Percentiles rank a stretch among this genome's conserved stretches.
Conservation (phyloP, 2,113 vertebrate species). For the Bubalus kerabau region DNA sequence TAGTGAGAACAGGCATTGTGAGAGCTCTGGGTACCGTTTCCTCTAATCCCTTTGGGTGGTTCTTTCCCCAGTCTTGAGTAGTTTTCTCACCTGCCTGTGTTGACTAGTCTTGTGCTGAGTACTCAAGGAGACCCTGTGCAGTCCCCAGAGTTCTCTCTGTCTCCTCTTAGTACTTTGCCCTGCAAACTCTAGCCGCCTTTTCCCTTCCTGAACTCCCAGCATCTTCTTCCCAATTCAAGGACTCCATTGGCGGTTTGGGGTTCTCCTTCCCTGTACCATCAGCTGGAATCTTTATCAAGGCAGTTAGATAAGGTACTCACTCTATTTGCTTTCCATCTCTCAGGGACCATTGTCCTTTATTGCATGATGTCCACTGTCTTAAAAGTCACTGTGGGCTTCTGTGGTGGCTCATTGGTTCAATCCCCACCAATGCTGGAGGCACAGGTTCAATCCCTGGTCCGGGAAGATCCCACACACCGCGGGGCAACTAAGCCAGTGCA, state of each 20-base stretch:
- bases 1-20: background rate
- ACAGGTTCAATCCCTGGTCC: background rate
- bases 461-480: fast-evolving
- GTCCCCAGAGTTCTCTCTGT: background rate
- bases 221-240: background rate
- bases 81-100: background rate
- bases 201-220: background rate
- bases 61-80: background rate
- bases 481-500: fast-evolving
- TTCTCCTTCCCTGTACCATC: background rate
- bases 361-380: background rate
- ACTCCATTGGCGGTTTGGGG: background rate
- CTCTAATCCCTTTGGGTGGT: background rate
- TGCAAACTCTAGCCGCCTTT: background rate
- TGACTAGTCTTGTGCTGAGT: background rate
- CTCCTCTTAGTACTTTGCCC: background rate
- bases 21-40: background rate
- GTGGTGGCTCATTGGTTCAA: background rate
- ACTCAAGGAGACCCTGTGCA: background rate
- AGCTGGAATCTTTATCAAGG: background rate
- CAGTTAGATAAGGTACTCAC: background rate
- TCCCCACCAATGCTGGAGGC: background rate
- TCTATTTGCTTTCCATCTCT: background rate
- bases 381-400: background rate
- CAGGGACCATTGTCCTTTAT: background rate